Evolutionary conservation across 2,113 vertebrate species (phyloP).

Genomic region (Tachycineta bicolor): DNA sequence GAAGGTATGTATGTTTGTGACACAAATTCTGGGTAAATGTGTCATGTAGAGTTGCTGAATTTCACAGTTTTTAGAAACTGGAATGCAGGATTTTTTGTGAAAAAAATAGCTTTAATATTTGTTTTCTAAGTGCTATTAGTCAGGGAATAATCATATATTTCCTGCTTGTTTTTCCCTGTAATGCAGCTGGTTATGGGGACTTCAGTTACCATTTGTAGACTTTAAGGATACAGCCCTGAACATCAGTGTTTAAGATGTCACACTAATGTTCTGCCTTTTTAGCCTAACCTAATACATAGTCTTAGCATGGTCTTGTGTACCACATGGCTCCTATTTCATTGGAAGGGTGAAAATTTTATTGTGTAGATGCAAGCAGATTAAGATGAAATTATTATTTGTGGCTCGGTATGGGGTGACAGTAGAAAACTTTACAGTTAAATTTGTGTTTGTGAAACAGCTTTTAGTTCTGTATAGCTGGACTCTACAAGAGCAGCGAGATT

Average conservation of each 20-base stretch:
- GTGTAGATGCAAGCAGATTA: not conserved
- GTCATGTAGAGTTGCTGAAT: not conserved
- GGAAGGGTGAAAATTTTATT: not conserved
- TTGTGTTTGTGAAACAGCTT: not conserved
- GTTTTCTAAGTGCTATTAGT: not conserved
- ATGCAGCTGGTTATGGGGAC: not conserved
- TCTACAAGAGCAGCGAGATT: not conserved
- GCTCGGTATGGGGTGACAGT: not conserved
- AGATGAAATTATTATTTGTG: not conserved
- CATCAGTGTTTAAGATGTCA: not conserved
- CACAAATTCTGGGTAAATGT: not conserved
- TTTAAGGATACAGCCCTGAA: not conserved
- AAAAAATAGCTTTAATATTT: not conserved
- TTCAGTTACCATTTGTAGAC: fast-evolving
- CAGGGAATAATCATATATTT: not conserved
- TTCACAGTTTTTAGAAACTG: not conserved
- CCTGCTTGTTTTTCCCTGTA: not conserved
- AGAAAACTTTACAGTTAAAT: not conserved
- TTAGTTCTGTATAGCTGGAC: not conserved
- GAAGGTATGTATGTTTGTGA: slow-evolving; percentile 70
- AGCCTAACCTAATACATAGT: not conserved
- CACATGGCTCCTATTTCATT: not conserved
- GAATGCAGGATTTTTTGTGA: not conserved
- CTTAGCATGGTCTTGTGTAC: not conserved
- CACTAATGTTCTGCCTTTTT: not conserved